Evolutionary conservation across 2,797 vertebrate species (phyloP), one percentile per base, ranked within the genome.

Genomic region (Anguilla pacifica): DNA sequence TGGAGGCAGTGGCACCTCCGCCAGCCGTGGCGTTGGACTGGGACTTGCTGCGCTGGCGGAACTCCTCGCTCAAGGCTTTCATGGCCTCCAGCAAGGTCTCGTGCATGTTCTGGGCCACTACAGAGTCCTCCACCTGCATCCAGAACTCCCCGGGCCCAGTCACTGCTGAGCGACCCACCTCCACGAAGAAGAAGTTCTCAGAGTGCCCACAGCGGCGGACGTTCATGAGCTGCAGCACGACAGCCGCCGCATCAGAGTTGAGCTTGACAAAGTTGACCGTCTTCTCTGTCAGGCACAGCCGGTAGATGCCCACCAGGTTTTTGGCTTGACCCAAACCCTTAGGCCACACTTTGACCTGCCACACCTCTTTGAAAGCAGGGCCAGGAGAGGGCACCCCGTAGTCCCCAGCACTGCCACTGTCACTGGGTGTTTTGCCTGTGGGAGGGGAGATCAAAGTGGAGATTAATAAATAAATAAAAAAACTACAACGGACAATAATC

Each of bases 51-150:
- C 96, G 95, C 57, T 96, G 95, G 22, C 97, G 96, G 89, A 97
- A 97, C 91, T 97, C 97, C 87, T 97, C 97, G 13, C 97, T 97
- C 77, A 97, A 92, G 0, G 97, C 96, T 91, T 97, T 97, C 97
- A 97, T 97, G 83, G 97, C 96, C 82, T 97, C 97, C n/a, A 97
- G 91, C 85, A 97, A 93, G 35, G 96, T 97, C 92, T 97, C 97
- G n/a, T 97, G 97, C 97, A 97, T 97, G 94, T 97, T 97, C 92
- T 97, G 97, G 55, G 97, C 97, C 9, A 97, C 96, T 86, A 96
- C 95, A 0, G 95, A 96, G 91, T 96, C 96, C 81, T 97, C 96
- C 89, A 96, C 96, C 94, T 96, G 96, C 95, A 97, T 97, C 96
- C 96, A 96, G 92, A 97, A 95, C 90, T 96, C 96, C 87, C 96